Evolutionary conservation across 2,888 invertebrate species (phyloP), one percentile per base, ranked within the genome.

Genomic region (Ametastegia equiseti): DNA sequence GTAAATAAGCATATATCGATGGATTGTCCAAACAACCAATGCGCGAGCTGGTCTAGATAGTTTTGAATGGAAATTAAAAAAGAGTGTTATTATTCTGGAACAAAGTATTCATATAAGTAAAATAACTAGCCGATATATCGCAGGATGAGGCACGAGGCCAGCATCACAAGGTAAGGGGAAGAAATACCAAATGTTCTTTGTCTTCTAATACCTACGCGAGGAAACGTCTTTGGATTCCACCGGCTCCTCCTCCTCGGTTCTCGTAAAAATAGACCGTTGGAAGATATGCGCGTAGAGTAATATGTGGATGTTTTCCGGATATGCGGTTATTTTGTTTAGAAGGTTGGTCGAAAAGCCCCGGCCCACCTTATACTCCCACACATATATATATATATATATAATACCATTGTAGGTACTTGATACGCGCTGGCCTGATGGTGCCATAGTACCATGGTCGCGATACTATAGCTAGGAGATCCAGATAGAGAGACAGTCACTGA

Each of bases 201-300:
- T 81, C 81, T 79, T 63, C 63, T 33, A 23, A 23, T 47, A 65
- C n/a, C n/a, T 77, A 50, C 81, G 57, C 81, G 60, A 65, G 57
- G 39, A 57, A 54, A 75, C 73, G 81, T 81, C 81, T 39, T 63
- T 75, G 42, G 63, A 81, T 60, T 30, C 23, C 19, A 11, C 6
- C 23, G 23, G 54, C 54, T 3, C 11, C 42, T 42, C 11, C 11
- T 42, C 42, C 42, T 42, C 42, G 1, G 9, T 42, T 63, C 86
- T 85, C 88, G 85, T 87, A 88, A 88, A 88, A 88, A 89, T 88
- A 88, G 85, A 85, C 85, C 83, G 75, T 13, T 23, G 42, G 19
- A 36, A 33, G 69, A 11, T 50, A 6, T 69, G 50, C 19, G 45
- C 19, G 45, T 23, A 57, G 11, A 82, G 83, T 81, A 85, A 84